A percentile compares a stretch with the other conserved stretches of the same genome.
phyloP scores from a whole-genome alignment of 1,140 invertebrate genomes.

The Argopecten irradians region DNA sequence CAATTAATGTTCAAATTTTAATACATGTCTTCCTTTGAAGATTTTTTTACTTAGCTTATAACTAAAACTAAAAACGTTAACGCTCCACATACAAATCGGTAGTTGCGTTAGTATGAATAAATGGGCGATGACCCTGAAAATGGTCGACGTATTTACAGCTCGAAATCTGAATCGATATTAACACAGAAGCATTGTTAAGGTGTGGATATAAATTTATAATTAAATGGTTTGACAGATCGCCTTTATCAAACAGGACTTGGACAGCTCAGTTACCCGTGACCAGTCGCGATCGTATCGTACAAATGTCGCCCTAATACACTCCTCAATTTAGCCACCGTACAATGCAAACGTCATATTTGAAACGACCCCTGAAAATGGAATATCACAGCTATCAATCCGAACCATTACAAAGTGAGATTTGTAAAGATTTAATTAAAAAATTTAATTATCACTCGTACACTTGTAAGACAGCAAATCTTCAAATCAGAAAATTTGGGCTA shows the following conservation, averaged over 20 bases:
- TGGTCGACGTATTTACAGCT: not conserved
- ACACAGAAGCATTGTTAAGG: not conserved
- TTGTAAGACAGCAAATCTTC: not conserved
- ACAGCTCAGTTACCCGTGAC: not conserved
- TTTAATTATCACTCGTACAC: not conserved
- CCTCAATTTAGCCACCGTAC: not conserved
- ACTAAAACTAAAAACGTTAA: not conserved
- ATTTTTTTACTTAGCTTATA: not conserved
- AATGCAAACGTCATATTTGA: not conserved
- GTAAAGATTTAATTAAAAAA: constrained; percentile 13
- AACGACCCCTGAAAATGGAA: not conserved
- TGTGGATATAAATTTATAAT: constrained; percentile 19
- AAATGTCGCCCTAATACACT: not conserved
- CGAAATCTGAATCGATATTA: not conserved
- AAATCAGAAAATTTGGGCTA: constrained; percentile 10
- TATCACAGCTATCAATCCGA: not conserved
- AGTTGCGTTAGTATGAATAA: not conserved
- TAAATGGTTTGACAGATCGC: constrained; percentile 1
- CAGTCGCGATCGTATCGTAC: not conserved
- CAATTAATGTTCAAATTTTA: not conserved
- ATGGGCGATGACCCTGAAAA: not conserved
- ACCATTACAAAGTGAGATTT: not conserved
- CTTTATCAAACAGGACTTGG: not conserved
- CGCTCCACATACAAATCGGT: not conserved
- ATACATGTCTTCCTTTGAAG: not conserved